Evolutionary conservation across 2,888 invertebrate genomes (phyloP), one percentile per base, ranked within the genome.

Genomic region (Notodonta dromedarius): DNA sequence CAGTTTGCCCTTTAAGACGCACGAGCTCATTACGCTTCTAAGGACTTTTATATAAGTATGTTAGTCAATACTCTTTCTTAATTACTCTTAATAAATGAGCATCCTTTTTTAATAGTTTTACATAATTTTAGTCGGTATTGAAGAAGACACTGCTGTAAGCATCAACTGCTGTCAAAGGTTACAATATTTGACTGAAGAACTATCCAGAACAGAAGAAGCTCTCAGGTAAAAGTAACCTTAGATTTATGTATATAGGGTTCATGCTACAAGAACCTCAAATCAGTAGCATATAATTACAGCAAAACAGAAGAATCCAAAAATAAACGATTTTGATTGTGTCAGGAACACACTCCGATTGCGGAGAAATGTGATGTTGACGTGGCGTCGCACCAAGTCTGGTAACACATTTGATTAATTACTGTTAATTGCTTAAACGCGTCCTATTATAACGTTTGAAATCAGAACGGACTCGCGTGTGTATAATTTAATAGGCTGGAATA

Each of bases 101-200:
- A 24, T 24, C 24, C 24, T 24, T 24, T 2, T 24, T 24, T 24
- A 24, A 24, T 24, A 24, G 1, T 24, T 24, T 24, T 1, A 24
- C 24, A 12, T 50, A 4, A 16, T 14, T 39, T 35, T 39, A 54
- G 54, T 39, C 5, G 39, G 39, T 12, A 54, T 39, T 39, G 7
- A 39, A 13, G 39, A 9, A 54, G 4, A 39, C 0, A 74, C 79
- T 55, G 72, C 80, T 62, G 78, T 84, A 48, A 80, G 77, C 65
- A 83, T 86, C 68, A 86, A 87, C 77, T 91, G 91, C 72, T 87
- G 88, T 70, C 76, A 80, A 66, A 83, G 80, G 72, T 83, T 90
- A 81, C 85, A 77, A 69, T 82, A 86, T 80, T 78, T 92, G 65
- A 76, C 84, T 39, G 79, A 82, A 57, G 82, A 86, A 72, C 81